Evolutionary conservation across 2,797 vertebrate genomes (phyloP), one percentile per base, ranked within the genome.

Genomic region (Melopsittacus undulatus): DNA sequence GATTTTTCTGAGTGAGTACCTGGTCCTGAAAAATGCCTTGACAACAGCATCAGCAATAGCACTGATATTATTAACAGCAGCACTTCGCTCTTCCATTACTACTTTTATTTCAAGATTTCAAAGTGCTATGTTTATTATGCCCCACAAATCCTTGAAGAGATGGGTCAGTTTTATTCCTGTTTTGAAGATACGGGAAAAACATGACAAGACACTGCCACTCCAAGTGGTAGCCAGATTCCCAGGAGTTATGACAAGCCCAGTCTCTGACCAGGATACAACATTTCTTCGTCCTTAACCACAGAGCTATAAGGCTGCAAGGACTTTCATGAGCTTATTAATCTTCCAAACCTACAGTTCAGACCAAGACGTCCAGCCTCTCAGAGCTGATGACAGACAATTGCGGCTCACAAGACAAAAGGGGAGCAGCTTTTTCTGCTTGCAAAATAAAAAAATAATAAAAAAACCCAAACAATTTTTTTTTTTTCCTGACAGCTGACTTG

Each of bases 311-410:
- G 32, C 77, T 77, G 72, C 70, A 84, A 14, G 36, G 54, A 52
- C 85, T 92, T 92, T 61, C 73, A 66, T 79, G 61, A 87, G 86
- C 42, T 83, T 94, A 73, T 88, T 89, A 57, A 82, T 92, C 40
- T 96, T 81, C 73, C 52, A 84, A 42, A 94, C 78, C 52, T 91
- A 68, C 17, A 77, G 51, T 84, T 73, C 63, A 80, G 48, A 67
- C 42, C 61, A 76, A 84, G 57, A 63, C 74, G 20, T n/a, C 21
- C 63, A 80, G 57, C 32, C 62, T 87, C 49, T 67, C 76, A 80
- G 40, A 91, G 61, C 45, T 89, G 63, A 76, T 63, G 61, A 87
- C 29, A 77, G 67, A 84, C 59, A 92, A 92, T 91, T 94, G 70
- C 46, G 78, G 63, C 22, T 87, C 45, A n/a, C 74, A 89, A 86